These are phyloP conservation scores for Dione vanillae DNA, from an alignment of 2,888 invertebrate genomes.

Conservation along the genomic window DNA sequence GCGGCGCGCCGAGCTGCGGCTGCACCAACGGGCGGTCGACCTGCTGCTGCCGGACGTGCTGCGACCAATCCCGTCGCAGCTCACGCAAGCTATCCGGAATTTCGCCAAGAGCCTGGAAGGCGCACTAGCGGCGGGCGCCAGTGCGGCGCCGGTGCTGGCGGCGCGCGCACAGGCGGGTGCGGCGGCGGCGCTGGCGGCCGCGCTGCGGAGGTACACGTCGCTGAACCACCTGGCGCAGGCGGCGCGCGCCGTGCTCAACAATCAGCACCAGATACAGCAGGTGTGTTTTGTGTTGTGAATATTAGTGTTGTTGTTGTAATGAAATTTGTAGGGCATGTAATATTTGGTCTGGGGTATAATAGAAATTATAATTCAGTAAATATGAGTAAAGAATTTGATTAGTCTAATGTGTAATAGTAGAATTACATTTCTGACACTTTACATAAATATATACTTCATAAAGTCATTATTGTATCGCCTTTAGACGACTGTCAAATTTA, in stretches of 20 bases:
- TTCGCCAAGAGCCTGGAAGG: conserved; percentile 88
- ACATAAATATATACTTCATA: no score
- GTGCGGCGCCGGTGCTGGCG: conserved; percentile 92
- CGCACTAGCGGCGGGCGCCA: conserved; percentile 93
- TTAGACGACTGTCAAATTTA: no score
- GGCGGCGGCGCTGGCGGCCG: conserved; percentile 97
- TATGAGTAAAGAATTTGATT: no score
- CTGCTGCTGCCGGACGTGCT: conserved; percentile 98
- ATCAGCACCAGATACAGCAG: conserved; percentile 96
- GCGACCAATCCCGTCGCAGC: conserved; percentile 95
- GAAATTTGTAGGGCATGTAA: no score
- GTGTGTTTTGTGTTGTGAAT: conserved; percentile 66
- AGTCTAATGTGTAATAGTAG: no score
- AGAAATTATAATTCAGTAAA: no score
- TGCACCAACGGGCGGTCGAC: conserved; percentile 98
- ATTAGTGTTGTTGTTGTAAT: no score
- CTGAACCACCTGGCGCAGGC: conserved; percentile 98
- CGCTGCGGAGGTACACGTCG: conserved; percentile 97
- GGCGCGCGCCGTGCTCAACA: conserved; percentile 97
- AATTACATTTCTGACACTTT: no score
- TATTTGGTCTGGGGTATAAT: no score
- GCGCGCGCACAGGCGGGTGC: conserved; percentile 92
- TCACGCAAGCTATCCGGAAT: conserved; percentile 89
- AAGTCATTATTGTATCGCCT: no score
- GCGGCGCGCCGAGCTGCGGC: conserved; percentile 92